These are phyloP conservation scores for Cetoscarus ocellatus DNA, from an alignment of 2,797 vertebrate species.

Conservation along the genomic window DNA sequence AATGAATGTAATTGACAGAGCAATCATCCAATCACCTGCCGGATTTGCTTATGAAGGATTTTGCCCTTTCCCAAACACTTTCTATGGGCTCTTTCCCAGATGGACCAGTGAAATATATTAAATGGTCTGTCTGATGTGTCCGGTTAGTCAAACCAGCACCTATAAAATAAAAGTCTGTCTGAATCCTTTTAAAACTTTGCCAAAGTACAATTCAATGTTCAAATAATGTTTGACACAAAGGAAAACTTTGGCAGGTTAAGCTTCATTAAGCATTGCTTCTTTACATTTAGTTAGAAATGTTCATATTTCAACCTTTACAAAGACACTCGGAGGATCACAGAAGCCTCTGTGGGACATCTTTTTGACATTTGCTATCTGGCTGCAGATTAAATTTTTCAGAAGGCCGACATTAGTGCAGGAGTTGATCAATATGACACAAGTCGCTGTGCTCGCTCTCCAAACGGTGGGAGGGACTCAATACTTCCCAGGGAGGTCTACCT, in stretches of 20 bases:
- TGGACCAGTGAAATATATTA: too few relatives aligned
- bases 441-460: background rate
- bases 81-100: too few relatives aligned
- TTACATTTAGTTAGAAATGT: background rate
- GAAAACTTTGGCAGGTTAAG: background rate
- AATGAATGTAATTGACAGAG: too few relatives aligned
- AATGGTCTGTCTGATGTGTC: too few relatives aligned
- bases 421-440: conserved; percentile 38
- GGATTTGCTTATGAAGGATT: too few relatives aligned
- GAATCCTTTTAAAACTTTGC: too few relatives aligned
- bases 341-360: background rate
- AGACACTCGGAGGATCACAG: conserved; percentile 7
- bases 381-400: conserved; percentile 26
- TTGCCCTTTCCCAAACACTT: too few relatives aligned
- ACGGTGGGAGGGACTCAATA: conserved; percentile 27
- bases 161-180: too few relatives aligned
- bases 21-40: too few relatives aligned
- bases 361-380: conserved; percentile 18
- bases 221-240: too few relatives aligned
- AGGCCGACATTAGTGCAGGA: conserved; percentile 28
- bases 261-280: background rate
- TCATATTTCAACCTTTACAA: background rate
- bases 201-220: too few relatives aligned
- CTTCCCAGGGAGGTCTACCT: conserved; percentile 29
- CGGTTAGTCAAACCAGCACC: too few relatives aligned